phyloP scores from a whole-genome alignment of 2,113 vertebrate species.

The Stigmatopora argus region DNA sequence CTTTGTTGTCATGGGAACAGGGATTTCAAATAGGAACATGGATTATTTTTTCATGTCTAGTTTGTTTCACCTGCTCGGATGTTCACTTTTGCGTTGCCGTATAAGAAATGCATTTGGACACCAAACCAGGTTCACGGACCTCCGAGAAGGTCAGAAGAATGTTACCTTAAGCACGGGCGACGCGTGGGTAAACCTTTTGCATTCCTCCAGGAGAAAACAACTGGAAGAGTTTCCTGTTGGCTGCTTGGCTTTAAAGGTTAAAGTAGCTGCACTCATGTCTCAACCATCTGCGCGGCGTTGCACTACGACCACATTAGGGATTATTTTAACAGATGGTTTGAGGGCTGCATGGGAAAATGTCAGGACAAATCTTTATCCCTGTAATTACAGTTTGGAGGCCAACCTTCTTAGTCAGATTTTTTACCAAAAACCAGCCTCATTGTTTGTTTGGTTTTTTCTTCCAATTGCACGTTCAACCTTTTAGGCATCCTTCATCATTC shows the following conservation, averaged over 20 bases:
- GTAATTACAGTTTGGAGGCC: conserved; percentile 60
- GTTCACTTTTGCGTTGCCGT: background rate
- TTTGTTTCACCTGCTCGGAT: conserved; percentile 15
- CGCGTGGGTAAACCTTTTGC: conserved; percentile 16
- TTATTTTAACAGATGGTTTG: conserved; percentile 72
- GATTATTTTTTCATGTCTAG: conserved; percentile 4
- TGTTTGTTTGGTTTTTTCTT: background rate
- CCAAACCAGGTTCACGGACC: conserved; percentile 6
- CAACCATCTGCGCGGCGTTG: conserved; percentile 60
- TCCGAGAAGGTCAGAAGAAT: conserved; percentile 39
- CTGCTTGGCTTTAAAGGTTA: conserved; percentile 71
- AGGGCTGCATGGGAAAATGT: conserved; percentile 69
- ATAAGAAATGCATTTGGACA: background rate
- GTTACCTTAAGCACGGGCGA: conserved; percentile 38
- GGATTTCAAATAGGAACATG: background rate
- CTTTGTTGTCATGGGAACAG: conserved; percentile 35
- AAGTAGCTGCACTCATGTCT: conserved; percentile 54
- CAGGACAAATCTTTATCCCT: conserved; percentile 70
- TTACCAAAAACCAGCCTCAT: background rate
- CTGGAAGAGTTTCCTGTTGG: conserved; percentile 42
- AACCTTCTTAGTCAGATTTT: conserved; percentile 36
- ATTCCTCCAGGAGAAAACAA: conserved; percentile 30
- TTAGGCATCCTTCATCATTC: conserved; percentile 24
- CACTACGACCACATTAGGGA: conserved; percentile 64
- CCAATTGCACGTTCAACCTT: background rate